These are phyloP conservation scores for Drosophila yooni DNA, from an alignment of 2,888 invertebrate genomes.

Conservation along the genomic window DNA sequence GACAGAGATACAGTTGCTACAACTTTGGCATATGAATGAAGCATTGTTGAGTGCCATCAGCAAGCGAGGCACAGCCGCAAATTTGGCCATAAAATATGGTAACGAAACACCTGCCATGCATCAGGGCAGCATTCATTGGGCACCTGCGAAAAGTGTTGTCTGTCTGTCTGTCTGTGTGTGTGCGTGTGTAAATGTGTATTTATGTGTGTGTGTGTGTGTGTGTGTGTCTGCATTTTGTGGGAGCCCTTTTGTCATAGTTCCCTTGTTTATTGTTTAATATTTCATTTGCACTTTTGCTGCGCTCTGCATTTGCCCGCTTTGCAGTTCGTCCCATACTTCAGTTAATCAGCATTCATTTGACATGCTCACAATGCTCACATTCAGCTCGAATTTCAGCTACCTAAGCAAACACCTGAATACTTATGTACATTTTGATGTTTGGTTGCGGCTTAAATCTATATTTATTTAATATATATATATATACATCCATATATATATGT, in stretches of 20 bases:
- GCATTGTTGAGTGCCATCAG: constrained; percentile 55
- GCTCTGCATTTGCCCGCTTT: constrained; percentile 12
- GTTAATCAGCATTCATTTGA: constrained; percentile 40
- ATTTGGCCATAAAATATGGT: constrained; percentile 77
- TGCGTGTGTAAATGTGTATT: neutral
- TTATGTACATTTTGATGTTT: neutral
- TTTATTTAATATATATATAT: neutral
- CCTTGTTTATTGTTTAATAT: constrained; percentile 68
- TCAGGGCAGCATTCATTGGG: constrained; percentile 19
- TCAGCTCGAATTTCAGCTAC: constrained; percentile 58
- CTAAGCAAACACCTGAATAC: constrained; percentile 18
- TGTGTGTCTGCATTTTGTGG: constrained; percentile 1
- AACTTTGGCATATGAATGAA: constrained; percentile 73
- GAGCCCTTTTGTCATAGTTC: constrained; percentile 31
- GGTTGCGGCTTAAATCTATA: neutral
- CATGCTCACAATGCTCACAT: constrained; percentile 26
- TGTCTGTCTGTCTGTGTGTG: constrained; percentile 13
- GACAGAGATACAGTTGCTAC: constrained; percentile 45
- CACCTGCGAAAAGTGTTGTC: constrained; percentile 58
- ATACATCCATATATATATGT: neutral
- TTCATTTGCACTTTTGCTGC: constrained; percentile 64
- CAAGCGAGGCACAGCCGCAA: constrained; percentile 50
- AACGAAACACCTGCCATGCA: constrained; percentile 74
- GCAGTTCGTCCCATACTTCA: constrained; percentile 45
- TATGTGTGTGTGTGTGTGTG: neutral